Base-by-base conservation (phyloP, 2,888 invertebrate species). In the Gandaritis pyraliata region DNA sequence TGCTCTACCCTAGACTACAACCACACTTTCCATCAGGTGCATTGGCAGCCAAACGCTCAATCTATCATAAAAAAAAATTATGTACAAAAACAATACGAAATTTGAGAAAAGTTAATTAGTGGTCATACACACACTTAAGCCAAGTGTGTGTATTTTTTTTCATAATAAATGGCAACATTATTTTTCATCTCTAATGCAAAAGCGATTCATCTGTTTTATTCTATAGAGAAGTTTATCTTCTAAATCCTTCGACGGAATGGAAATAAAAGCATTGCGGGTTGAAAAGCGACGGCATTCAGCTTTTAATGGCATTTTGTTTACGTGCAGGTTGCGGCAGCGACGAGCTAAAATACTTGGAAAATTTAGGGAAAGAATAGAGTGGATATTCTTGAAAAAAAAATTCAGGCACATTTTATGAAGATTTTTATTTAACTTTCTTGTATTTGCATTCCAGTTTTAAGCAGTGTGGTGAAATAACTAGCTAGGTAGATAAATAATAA, bases 291-390 rank as follows among this genome's bases (percentile, higher is more conserved):
- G 72, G 73, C 71, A 81, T 82, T 83, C 81, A 80, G 74, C 68
- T 79, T 75, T 80, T 83, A 85, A 85, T 83, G 79, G 80, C 76
- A 74, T 83, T 85, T 81, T 78, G 78, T 80, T 83, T 76, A 74
- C 82, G 79, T 80, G 82, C 74, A 75, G 61, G 75, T 69, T 58
- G 61, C 65, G 61, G 67, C 68, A 70, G 64, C 68, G 67, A 71
- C 64, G 67, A 52, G 56, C 64, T 63, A 58, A 49, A 59, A 58
- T 58, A 58, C 71, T 67, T 53, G 63, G 69, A 59, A 68, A 65
- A 65, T 65, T 72, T 72, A 11, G 64, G 65, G 70, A 70, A 66
- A 70, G 65, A 67, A n/a, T 68, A 67, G n/a, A 29, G 43, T 68
- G 71, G 77, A 74, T 68, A 58, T 38, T 38, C 46, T 18, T 11